Conservation (phyloP, 2,888 invertebrate genomes). For the Chromoteleia sp. region DNA sequence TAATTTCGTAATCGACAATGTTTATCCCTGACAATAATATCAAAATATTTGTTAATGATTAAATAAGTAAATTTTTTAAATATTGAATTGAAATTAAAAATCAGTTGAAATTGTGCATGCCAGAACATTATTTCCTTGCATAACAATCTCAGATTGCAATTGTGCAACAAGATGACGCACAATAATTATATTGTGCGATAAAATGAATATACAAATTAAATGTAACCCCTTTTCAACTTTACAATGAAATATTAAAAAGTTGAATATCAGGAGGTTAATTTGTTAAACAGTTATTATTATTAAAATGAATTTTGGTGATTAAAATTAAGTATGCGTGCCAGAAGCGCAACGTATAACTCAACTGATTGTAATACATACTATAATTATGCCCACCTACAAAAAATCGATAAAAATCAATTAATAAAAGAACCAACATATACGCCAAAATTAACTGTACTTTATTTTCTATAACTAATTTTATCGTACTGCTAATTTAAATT, state of each 20-base stretch:
- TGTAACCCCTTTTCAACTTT: conserved; percentile 14
- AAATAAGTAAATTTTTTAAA: neutral
- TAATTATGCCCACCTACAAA: conserved; percentile 78
- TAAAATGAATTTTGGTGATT: conserved; percentile 42
- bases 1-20: too few species aligned
- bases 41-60: neutral
- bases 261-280: conserved; percentile 1
- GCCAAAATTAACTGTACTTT: neutral
- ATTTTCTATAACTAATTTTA: too few species aligned
- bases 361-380: conserved; percentile 79
- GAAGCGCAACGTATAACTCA: conserved; percentile 75
- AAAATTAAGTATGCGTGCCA: conserved; percentile 69
- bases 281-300: neutral
- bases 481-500: too few species aligned
- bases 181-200: conserved; percentile 22
- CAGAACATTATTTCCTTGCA: conserved; percentile 21
- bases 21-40: too few species aligned
- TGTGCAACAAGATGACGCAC: neutral
- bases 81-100: too few species aligned
- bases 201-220: conserved; percentile 2
- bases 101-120: conserved; percentile 59
- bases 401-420: conserved; percentile 63
- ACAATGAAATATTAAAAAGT: neutral
- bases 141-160: conserved; percentile 8
- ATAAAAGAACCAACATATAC: conserved; percentile 26